Conservation (phyloP, 2,888 invertebrate species). For the Coremacera marginata region DNA sequence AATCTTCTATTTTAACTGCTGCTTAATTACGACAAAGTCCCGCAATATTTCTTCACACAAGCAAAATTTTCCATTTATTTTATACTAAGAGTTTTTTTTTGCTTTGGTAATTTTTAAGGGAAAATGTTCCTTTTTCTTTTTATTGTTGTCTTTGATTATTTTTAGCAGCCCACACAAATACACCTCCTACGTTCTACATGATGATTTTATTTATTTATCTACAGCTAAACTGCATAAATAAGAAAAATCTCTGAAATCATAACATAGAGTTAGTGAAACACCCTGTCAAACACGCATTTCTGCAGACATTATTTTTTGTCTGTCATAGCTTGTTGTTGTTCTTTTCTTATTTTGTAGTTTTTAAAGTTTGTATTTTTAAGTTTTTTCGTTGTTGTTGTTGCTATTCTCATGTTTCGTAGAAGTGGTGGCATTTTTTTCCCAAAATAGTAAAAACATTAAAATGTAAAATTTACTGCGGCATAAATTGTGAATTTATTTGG, state of each 20-base stretch:
- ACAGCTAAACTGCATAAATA: neutral
- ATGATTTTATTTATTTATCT: neutral
- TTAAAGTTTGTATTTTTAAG: no score
- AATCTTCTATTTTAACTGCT: neutral
- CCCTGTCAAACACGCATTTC: no score
- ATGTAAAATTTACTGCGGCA: no score
- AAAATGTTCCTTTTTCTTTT: neutral
- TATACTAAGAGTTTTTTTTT: neutral
- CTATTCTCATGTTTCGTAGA: no score
- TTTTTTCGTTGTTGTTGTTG: no score
- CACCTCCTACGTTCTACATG: neutral
- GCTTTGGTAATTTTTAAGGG: neutral
- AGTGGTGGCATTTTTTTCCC: no score
- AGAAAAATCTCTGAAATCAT: neutral
- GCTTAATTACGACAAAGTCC: neutral
- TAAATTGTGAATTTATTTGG: no score
- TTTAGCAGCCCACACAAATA: neutral
- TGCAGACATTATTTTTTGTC: no score
- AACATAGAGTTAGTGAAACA: no score
- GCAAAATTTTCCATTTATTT: neutral
- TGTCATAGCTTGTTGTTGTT: no score
- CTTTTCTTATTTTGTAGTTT: no score
- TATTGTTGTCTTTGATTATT: neutral
- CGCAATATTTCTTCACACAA: neutral
- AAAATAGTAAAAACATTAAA: no score